Conservation (phyloP, 2,797 vertebrate species). For the Nannoperca australis region DNA sequence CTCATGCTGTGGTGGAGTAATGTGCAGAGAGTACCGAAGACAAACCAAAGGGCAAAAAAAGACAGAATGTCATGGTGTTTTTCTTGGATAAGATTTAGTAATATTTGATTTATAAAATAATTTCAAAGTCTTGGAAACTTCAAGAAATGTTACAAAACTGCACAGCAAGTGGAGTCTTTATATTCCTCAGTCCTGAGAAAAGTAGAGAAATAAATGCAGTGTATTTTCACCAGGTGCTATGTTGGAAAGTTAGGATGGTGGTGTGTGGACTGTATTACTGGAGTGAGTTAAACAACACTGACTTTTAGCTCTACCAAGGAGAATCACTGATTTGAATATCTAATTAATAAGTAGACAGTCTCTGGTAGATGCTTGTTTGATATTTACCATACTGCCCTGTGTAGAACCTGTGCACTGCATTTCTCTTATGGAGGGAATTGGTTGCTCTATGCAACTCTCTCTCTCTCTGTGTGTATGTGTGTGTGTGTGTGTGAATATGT, state of each 20-base stretch:
- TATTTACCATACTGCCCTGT: neutral
- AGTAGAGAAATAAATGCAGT: neutral
- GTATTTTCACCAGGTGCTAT: neutral
- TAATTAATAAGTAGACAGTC: neutral
- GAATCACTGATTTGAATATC: neutral
- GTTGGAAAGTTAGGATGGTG: neutral
- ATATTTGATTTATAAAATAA: neutral
- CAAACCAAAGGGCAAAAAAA: neutral
- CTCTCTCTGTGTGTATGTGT: too few species aligned
- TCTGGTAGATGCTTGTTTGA: neutral
- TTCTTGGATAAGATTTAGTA: neutral
- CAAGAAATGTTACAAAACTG: neutral
- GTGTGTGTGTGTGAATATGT: too few species aligned
- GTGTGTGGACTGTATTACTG: neutral
- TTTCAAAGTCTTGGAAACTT: neutral
- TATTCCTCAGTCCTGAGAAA: too few species aligned
- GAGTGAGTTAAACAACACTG: too few species aligned
- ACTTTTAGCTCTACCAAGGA: neutral
- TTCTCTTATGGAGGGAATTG: neutral
- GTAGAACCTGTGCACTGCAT: neutral
- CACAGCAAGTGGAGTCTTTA: too few species aligned
- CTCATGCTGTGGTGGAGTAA: conserved; percentile 85
- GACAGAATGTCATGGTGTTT: neutral
- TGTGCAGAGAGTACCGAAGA: neutral
- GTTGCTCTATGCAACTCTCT: neutral